These are phyloP conservation scores for Perdita meconis DNA, from an alignment of 2,888 invertebrate species.

Conservation along the genomic window DNA sequence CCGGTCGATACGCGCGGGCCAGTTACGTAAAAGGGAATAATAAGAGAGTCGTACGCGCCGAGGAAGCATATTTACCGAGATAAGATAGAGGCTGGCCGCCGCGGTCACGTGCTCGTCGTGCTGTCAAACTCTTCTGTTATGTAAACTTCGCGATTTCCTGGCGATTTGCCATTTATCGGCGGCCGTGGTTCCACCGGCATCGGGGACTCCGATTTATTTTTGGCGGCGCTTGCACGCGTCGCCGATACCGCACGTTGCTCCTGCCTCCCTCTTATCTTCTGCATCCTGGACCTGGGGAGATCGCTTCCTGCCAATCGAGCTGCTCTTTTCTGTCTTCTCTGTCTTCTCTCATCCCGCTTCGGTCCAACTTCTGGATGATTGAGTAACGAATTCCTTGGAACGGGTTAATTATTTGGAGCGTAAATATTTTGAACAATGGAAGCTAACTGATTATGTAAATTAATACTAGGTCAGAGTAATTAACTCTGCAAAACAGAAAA, in stretches of 20 bases:
- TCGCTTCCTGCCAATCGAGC: constrained; percentile 12
- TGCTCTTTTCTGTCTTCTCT: not conserved
- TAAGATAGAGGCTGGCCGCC: constrained; percentile 74
- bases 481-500: no score
- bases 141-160: constrained; percentile 81
- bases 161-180: constrained; percentile 75
- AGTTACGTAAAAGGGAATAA: constrained; percentile 77
- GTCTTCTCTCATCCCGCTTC: not conserved
- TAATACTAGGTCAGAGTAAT: no score
- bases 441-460: no score
- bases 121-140: constrained; percentile 83
- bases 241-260: constrained; percentile 28
- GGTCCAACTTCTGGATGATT: not conserved
- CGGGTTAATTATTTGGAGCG: no score
- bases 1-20: constrained; percentile 70
- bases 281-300: constrained; percentile 34
- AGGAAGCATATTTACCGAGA: constrained; percentile 73
- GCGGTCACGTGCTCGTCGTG: constrained; percentile 79
- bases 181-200: constrained; percentile 57
- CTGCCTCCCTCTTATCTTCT: constrained; percentile 40
- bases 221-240: constrained; percentile 43
- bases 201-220: constrained; percentile 65
- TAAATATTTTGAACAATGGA: no score
- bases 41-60: constrained; percentile 66
- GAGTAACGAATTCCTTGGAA: no score